Conservation (phyloP, 2,113 vertebrate genomes). For the Atherinomorus stipes region DNA sequence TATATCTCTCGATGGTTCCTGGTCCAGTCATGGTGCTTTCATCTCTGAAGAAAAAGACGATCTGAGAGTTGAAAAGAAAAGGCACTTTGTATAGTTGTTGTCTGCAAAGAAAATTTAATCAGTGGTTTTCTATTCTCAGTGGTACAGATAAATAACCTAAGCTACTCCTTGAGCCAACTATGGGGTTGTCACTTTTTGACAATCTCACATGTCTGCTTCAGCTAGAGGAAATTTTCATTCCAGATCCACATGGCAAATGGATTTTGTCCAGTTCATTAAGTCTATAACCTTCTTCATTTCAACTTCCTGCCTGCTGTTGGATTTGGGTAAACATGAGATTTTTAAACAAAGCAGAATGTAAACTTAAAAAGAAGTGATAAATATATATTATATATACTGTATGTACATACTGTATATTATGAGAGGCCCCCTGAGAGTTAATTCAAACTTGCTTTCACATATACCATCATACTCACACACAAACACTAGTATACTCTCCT, state of each 20-base stretch:
- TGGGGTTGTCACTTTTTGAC: conserved; percentile 4
- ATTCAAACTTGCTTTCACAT: no score
- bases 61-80: conserved; percentile 62
- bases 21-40: conserved; percentile 56
- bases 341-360: not conserved
- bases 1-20: conserved; percentile 48
- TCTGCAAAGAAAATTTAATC: conserved; percentile 32
- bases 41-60: conserved; percentile 50
- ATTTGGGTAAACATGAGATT: not conserved
- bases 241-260: not conserved
- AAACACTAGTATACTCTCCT: no score
- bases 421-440: no score
- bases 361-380: not conserved
- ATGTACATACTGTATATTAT: no score
- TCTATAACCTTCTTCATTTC: no score
- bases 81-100: conserved; percentile 30
- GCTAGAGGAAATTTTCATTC: not conserved
- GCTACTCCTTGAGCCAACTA: conserved; percentile 1
- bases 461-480: no score
- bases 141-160: conserved; percentile 24
- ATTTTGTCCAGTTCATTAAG: not conserved
- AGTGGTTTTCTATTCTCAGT: conserved; percentile 8
- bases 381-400: no score
- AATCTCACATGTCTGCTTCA: conserved; percentile 4
- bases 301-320: no score